Base-by-base conservation (phyloP, 2,888 invertebrate genomes). In the Sabatieria punctata region DNA sequence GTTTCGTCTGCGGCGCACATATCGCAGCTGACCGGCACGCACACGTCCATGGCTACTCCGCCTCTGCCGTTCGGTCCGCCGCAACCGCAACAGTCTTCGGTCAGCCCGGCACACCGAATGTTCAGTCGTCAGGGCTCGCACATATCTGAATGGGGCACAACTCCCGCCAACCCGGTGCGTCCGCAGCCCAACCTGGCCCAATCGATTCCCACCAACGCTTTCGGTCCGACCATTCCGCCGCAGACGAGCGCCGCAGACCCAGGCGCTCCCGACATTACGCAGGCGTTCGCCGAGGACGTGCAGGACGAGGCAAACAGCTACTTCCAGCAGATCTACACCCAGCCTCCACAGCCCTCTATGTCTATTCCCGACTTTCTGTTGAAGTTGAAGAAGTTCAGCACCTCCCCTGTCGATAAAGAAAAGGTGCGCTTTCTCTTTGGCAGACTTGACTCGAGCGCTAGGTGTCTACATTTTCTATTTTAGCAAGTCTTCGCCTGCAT, bases 231-330 rank as follows among this genome's bases (percentile, higher is more conserved):
- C 36, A 36, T 35, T 2, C 26, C 35, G 18, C 30, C 27, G 26
- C 59, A 8, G 8, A 30, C 30, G 21, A 19, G 38, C n/a, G 38
- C 38, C 6, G 8, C 38, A 38, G 6, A 54, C 51, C 25, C 52
- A 48, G n/a, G 52, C 48, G 18, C 44, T 52, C 26, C 53, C 41
- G 48, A 45, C 15, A 43, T 43, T 24, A 4, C 11, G 11, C 30
- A 26, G 30, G 11, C 25, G 15, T 43, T 25, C 35, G 21, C 43
- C 19, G 26, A 43, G 35, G 43, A 43, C 33, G 84, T 95, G 37
- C 97, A 99, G 68, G 93, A 95, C 64, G 95, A 97, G 72, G 97
- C 95, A 0, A 97, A 97, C 65, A 81, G 86, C 45, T 97, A 95
- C 65, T 97, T 97, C 68, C 93, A 97, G 69, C 77, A 89, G 54